Conservation (phyloP, 2,888 invertebrate genomes). For the Sinohyriopsis cumingii region DNA sequence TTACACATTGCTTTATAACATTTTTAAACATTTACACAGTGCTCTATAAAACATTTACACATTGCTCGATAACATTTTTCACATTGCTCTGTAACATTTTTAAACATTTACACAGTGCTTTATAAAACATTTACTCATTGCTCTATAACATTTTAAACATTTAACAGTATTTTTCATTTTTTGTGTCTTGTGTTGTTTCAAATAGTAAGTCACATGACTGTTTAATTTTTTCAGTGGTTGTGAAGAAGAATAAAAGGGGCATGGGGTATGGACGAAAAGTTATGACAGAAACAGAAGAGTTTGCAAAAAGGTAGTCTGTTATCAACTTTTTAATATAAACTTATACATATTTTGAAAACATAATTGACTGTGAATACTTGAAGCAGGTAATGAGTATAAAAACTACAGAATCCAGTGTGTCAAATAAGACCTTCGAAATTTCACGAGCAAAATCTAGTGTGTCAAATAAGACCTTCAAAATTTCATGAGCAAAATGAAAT, state of each 20-base stretch:
- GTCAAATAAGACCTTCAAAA: too few species aligned
- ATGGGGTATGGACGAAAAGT: constrained; percentile 69
- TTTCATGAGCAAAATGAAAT: too few species aligned
- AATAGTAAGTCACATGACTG: neutral
- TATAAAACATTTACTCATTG: neutral
- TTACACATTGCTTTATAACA: neutral
- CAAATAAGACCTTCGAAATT: too few species aligned
- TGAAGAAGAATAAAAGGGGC: constrained; percentile 55
- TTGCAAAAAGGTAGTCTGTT: constrained; percentile 45
- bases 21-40: neutral
- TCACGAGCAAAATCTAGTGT: too few species aligned
- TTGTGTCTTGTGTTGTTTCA: neutral
- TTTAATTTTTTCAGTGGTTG: constrained; percentile 54
- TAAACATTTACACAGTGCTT: neutral
- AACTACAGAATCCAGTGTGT: too few species aligned
- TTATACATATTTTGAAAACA: neutral
- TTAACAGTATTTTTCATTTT: neutral
- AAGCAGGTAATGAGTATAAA: too few species aligned
- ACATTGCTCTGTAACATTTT: neutral
- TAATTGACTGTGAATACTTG: too few species aligned
- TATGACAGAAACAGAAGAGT: constrained; percentile 69
- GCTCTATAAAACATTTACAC: neutral
- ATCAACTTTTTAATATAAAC: neutral
- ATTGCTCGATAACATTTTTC: neutral
- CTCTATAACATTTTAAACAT: neutral